Conservation (phyloP, 1,140 invertebrate genomes). For the Frieseomelitta varia region DNA sequence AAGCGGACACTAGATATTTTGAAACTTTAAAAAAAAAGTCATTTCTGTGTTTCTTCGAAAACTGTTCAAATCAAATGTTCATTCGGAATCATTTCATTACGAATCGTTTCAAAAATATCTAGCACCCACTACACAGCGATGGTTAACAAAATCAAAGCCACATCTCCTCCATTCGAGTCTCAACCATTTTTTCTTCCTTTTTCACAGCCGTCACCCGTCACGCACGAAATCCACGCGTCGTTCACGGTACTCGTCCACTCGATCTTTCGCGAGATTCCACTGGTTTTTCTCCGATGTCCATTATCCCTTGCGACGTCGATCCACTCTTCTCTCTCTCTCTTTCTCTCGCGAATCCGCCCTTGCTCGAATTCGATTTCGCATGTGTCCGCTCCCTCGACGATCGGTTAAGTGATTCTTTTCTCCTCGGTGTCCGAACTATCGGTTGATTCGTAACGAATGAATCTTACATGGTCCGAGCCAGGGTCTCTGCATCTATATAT, state of each 20-base stretch:
- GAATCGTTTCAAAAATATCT: background rate
- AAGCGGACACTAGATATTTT: no score
- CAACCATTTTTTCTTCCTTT: background rate
- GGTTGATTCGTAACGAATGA: constrained; percentile 48
- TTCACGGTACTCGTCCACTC: background rate
- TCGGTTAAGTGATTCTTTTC: constrained; percentile 54
- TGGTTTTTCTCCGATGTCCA: constrained; percentile 55
- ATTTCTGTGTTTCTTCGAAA: no score
- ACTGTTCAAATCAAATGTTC: no score
- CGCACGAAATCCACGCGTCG: background rate
- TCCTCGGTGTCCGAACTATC: background rate
- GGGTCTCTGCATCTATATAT: constrained; percentile 45
- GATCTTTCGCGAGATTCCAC: constrained; percentile 7
- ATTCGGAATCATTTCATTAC: no score
- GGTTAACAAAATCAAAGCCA: background rate
- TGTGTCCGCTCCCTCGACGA: background rate
- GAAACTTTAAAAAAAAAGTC: no score
- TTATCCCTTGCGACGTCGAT: constrained; percentile 46
- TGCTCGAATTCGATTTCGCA: background rate
- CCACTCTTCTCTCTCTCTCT: background rate
- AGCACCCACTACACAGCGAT: background rate
- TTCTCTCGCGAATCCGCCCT: background rate
- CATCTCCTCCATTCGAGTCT: background rate
- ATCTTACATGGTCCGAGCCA: constrained; percentile 53
- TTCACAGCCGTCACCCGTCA: background rate